Evolutionary conservation across 1,140 invertebrate species (phyloP).

Genomic region (Drosophila parabipectinata): DNA sequence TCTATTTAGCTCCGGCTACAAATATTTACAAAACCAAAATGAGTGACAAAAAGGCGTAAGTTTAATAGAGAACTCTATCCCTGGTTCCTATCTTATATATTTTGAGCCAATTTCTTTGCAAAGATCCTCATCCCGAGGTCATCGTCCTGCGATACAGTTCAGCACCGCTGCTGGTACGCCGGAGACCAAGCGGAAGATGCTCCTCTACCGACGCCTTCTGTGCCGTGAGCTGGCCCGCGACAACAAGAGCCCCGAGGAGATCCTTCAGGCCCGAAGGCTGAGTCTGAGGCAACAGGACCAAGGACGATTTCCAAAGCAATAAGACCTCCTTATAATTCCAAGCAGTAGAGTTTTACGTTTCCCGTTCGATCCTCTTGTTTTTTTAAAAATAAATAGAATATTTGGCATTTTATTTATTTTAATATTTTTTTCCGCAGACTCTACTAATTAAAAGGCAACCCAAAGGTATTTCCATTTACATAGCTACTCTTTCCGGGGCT

Average conservation of each 20-base stretch:
- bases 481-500: not conserved
- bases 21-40: not conserved
- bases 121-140: conserved; percentile 19
- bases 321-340: not conserved
- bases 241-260: conserved; percentile 1
- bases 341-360: conserved; percentile 27
- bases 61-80: not conserved
- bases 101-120: not conserved
- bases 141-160: conserved; percentile 30
- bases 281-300: not conserved
- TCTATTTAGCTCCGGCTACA: not conserved
- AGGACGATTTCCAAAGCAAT: conserved; percentile 24
- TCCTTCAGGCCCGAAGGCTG: not conserved
- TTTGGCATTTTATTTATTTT: not conserved
- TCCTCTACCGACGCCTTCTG: conserved; percentile 52
- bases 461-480: not conserved
- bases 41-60: conserved; percentile 28
- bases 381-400: not conserved
- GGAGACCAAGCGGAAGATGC: conserved; percentile 58
- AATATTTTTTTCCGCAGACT: not conserved
- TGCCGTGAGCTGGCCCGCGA: conserved; percentile 31
- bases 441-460: not conserved
- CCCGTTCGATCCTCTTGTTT: not conserved
- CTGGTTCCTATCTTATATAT: not conserved
- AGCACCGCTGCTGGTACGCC: conserved; percentile 40